Conservation (phyloP, 2,797 vertebrate species). For the Iguana delicatissima region DNA sequence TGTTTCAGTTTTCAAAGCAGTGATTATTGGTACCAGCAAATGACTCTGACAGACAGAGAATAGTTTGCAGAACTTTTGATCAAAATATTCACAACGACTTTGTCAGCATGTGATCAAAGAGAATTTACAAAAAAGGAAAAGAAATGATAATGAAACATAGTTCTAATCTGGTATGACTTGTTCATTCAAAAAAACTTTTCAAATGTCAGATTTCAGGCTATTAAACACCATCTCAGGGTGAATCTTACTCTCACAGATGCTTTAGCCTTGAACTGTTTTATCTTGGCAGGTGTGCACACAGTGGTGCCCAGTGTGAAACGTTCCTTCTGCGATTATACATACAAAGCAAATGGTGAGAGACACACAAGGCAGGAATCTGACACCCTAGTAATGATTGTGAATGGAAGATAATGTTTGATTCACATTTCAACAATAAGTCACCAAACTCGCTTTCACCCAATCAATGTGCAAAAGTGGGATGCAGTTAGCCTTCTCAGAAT, state of each 20-base stretch:
- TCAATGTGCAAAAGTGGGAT: not conserved
- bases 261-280: not conserved
- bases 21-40: not conserved
- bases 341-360: not conserved
- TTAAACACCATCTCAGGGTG: conserved; percentile 23
- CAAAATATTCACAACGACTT: conserved; percentile 28
- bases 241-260: not conserved
- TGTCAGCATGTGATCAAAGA: conserved; percentile 48
- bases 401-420: not conserved
- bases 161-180: conserved; percentile 57
- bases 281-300: not conserved
- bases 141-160: not conserved
- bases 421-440: not conserved
- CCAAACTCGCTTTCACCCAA: not conserved
- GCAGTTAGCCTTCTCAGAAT: not conserved
- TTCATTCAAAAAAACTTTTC: not conserved
- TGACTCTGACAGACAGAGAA: not conserved
- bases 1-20: conserved; percentile 14
- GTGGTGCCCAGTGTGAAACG: not conserved
- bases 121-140: conserved; percentile 10
- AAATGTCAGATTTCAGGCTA: conserved; percentile 1
- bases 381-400: not conserved
- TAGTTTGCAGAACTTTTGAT: conserved; percentile 19
- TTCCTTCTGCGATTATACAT: not conserved
- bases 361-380: not conserved